Percentiles rank a stretch among this genome's conserved stretches.
Conservation (phyloP, 2,797 vertebrate species). For the Eulemur albifrons region DNA sequence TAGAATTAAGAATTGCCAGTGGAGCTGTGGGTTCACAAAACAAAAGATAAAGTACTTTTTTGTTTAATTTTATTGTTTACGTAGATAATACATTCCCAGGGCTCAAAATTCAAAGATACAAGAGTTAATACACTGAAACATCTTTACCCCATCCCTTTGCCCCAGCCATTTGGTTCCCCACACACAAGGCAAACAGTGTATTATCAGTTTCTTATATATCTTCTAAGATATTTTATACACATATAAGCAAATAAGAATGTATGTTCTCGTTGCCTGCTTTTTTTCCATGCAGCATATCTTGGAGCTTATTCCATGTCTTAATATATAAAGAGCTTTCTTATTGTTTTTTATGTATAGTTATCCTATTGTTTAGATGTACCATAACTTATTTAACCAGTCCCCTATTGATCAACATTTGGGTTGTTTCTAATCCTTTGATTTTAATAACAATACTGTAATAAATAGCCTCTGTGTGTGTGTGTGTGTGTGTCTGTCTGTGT, state of each 20-base stretch:
- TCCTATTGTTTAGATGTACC: background rate
- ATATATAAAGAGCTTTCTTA: background rate
- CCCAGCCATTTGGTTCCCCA: background rate
- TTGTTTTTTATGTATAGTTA: background rate
- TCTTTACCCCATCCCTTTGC: background rate
- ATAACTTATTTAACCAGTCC: background rate
- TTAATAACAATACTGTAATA: background rate
- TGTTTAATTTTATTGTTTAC: background rate
- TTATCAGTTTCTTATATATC: background rate
- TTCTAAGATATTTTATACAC: background rate
- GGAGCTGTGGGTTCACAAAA: background rate
- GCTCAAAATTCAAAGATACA: background rate
- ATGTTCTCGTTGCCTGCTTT: background rate
- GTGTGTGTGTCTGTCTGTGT: too few relatives aligned
- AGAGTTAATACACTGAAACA: background rate
- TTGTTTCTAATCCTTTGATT: background rate
- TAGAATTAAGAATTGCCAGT: background rate
- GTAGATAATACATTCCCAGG: background rate
- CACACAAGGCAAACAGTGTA: background rate
- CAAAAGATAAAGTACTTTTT: background rate
- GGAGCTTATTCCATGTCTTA: background rate
- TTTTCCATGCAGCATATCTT: background rate
- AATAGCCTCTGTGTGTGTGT: background rate
- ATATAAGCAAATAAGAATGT: background rate
- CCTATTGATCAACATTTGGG: background rate